These are phyloP conservation scores for Norana najaformis DNA, from an alignment of 2,888 invertebrate genomes.

Conservation along the genomic window DNA sequence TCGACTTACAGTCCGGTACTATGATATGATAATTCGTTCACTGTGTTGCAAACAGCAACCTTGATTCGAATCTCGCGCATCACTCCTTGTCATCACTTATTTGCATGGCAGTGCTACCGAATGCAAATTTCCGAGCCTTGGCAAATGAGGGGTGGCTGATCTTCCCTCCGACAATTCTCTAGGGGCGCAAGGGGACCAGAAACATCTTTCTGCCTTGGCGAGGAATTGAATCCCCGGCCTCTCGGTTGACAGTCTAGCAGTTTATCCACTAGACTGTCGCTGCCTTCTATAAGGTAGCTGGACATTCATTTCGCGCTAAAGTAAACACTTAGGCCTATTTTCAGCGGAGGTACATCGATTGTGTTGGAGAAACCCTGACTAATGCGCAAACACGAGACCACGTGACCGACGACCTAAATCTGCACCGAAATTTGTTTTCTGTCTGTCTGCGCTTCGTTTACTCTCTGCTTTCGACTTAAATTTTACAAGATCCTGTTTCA, in stretches of 20 bases:
- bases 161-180: not conserved
- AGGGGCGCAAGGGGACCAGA: not conserved
- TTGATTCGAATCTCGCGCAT: no score
- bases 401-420: not conserved
- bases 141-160: no score
- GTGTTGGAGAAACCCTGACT: not conserved
- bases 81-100: no score
- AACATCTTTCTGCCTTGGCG: not conserved
- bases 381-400: not conserved
- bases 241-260: not conserved
- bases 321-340: not conserved
- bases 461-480: not conserved
- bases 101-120: no score
- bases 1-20: no score
- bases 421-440: not conserved
- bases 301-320: not conserved
- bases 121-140: no score
- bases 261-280: not conserved
- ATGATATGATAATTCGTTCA: no score
- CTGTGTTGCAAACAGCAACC: no score
- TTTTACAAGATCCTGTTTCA: not conserved
- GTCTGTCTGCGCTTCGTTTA: not conserved
- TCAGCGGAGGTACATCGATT: not conserved
- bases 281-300: not conserved
- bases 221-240: not conserved